Conservation (phyloP, 2,113 vertebrate genomes). For the Gobius niger region DNA sequence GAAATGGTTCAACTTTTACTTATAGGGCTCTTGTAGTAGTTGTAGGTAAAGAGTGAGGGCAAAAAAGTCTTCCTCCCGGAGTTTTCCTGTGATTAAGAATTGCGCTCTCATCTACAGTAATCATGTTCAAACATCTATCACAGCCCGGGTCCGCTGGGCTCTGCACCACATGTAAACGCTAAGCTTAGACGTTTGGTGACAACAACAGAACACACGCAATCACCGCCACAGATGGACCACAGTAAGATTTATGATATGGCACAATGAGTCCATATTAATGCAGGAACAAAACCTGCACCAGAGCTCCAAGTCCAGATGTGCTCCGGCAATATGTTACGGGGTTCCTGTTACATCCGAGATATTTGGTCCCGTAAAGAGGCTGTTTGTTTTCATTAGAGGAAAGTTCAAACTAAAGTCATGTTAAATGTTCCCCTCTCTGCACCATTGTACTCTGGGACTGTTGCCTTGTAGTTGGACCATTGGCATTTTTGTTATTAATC, state of each 20-base stretch:
- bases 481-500: background rate
- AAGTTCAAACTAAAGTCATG: slow-evolving; percentile 28
- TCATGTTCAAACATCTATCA: slow-evolving; percentile 52
- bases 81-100: slow-evolving; percentile 40
- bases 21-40: slow-evolving; percentile 34
- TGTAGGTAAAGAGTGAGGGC: slow-evolving; percentile 26
- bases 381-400: slow-evolving; percentile 47
- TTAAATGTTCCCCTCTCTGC: background rate
- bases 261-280: slow-evolving; percentile 52
- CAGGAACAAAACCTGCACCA: slow-evolving; percentile 33
- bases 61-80: slow-evolving; percentile 22
- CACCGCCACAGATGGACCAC: slow-evolving; percentile 25
- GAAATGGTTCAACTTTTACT: background rate
- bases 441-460: background rate
- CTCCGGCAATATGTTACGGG: slow-evolving; percentile 27
- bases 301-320: slow-evolving; percentile 61
- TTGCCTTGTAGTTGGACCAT: background rate
- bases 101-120: slow-evolving; percentile 52
- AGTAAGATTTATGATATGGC: slow-evolving; percentile 60
- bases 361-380: slow-evolving; percentile 15
- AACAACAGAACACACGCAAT: slow-evolving; percentile 54
- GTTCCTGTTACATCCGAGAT: slow-evolving; percentile 34
- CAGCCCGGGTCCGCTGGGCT: slow-evolving; percentile 18
- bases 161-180: slow-evolving; percentile 37
- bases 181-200: slow-evolving; percentile 48